Percentiles rank a stretch among this genome's conserved stretches.
Evolutionary conservation across 2,888 invertebrate genomes (phyloP).

Genomic region (Magallana nippona): DNA sequence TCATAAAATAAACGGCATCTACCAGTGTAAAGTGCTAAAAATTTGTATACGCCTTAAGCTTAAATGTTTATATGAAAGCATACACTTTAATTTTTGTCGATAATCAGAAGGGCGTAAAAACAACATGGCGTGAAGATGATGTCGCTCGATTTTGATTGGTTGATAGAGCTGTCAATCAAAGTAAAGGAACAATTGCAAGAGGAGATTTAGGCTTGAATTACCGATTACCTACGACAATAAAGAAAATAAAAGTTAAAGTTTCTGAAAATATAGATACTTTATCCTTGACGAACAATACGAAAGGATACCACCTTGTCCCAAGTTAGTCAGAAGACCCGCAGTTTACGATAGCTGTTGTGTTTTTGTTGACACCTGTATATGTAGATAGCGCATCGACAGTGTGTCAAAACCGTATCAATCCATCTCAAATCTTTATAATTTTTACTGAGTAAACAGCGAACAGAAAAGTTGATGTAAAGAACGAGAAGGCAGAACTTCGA

Average conservation of each 20-base stretch:
- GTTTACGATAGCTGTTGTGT: neutral
- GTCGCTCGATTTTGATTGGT: conserved; percentile 49
- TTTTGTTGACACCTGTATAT: neutral
- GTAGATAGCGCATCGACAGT: neutral
- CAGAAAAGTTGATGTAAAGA: neutral
- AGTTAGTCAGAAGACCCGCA: neutral
- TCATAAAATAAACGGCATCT: conserved; percentile 42
- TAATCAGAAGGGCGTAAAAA: conserved; percentile 46
- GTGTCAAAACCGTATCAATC: conserved; percentile 1
- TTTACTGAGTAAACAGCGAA: neutral
- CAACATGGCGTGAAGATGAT: conserved; percentile 33
- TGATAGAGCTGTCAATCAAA: conserved; percentile 46
- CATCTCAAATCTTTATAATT: neutral
- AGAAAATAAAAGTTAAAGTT: conserved; percentile 38
- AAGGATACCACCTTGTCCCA: neutral
- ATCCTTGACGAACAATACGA: conserved; percentile 23
- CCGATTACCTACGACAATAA: conserved; percentile 50
- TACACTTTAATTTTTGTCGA: conserved; percentile 48
- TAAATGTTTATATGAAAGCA: conserved; percentile 43
- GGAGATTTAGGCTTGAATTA: conserved; percentile 51
- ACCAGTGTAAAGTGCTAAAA: conserved; percentile 45
- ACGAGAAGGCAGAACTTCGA: neutral
- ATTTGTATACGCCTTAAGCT: conserved; percentile 49
- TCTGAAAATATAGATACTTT: conserved; percentile 32
- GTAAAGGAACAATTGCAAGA: conserved; percentile 49